Evolutionary conservation across 2,797 vertebrate species (phyloP), one percentile per base, ranked within the genome.

Genomic region (Sylvia borin): DNA sequence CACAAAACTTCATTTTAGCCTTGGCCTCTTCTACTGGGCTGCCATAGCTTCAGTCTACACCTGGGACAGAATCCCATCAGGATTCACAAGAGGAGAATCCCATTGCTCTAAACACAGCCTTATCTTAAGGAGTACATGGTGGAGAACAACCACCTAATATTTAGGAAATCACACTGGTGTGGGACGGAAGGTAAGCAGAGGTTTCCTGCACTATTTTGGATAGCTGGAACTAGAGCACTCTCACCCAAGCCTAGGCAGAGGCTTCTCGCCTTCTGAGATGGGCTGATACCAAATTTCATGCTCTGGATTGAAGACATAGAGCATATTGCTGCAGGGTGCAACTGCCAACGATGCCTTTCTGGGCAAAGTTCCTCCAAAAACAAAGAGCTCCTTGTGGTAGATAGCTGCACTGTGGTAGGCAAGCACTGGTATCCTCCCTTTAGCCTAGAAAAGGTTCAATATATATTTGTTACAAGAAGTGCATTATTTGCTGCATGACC

Each of bases 251-350:
- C 99, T 98, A 86, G 99, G 98, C 74, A 98, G 97, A 90, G 99
- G 99, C 89, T 96, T 98, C 71, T 98, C 97, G 24, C 99, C 99
- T 90, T 99, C 99, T 83, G 98, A 98, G 64, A 99, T 99, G 47
- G 99, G 99, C 94, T 99, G 98, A 95, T 99, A 99, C 99, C 99
- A 99, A 84, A 99, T 98, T 96, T 98, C 98, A 97, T 98, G 98
- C 86, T 99, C 98, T 20, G 99, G 98, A 97, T 98, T 99, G 85
- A 99, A 99, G 96, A 99, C 98, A 95, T 98, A 99, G 43, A 99
- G 97, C 18, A 97, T 66, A n/a, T 99, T 99, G 88, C 98, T 99
- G 97, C 98, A 99, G 48, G 90, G 82, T 77, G 97, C 98, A 38
- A 94, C 97, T 58, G 96, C 97, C 76, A 90, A 36, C 2, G 97